Evolutionary conservation across 2,113 vertebrate species (phyloP), one percentile per base, ranked within the genome.

Genomic region (Rostratula benghalensis): DNA sequence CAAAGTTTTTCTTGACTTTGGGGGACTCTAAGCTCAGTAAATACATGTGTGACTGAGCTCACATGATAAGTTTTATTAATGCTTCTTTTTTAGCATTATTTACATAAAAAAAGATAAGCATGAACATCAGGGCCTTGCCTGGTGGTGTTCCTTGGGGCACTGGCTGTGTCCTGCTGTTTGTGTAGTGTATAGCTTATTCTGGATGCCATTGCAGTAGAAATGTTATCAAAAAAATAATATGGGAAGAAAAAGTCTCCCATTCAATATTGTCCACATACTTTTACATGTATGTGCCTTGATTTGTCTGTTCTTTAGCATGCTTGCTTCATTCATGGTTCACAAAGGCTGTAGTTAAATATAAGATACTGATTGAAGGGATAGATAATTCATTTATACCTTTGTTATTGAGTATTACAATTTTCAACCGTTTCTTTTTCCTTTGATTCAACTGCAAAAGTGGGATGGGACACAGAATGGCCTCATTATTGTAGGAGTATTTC

Each of bases 401-500:
- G 95, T 97, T 95, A 88, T n/a, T 74, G 89, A 95, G 79, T 93
- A 96, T 83, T 95, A 75, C 82, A 91, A 85, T 97, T 97, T 95
- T 80, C 92, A 94, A 73, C 94, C 63, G 6, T 96, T 94, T 97
- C 94, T 96, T 88, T 96, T 95, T 77, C 91, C 96, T 98, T 97
- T 95, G 91, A 94, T 97, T 97, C 69, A 92, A 37, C 90, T 93
- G 70, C 75, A 51, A 97, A 95, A 98, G 95, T 97, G 93, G 94
- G 95, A 96, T 97, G 95, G 96, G 97, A 95, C 92, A 86, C 97
- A 98, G 97, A 98, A 98, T 98, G 97, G 98, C 97, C 97, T 98
- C 97, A 98, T 98, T 98, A 98, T 99, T 98, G 97, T 96, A 96
- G 96, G 97, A 98, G 97, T 98, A 98, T 98, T 98, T 98, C 98